Percentiles rank a stretch among this genome's conserved stretches.
Evolutionary conservation across 1,140 invertebrate genomes (phyloP).

Genomic region (Ceratosolen solmsi): DNA sequence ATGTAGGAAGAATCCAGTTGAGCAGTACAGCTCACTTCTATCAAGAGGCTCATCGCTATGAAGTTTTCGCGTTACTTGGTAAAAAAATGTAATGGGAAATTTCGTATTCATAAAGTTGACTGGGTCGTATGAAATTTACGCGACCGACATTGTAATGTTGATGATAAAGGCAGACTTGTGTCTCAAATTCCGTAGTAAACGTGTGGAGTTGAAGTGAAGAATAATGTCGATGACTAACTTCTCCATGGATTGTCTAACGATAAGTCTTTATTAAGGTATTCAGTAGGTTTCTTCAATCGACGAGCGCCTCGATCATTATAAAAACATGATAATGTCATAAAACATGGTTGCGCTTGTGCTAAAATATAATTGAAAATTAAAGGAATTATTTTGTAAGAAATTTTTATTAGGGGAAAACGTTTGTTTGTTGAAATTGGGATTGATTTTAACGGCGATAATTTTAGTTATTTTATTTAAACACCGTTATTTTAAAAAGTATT

Average conservation of each 20-base stretch:
- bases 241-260: background rate
- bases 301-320: background rate
- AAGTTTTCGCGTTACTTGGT: background rate
- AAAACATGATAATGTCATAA: too few relatives aligned
- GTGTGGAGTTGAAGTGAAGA: background rate
- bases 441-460: too few relatives aligned
- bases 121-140: background rate
- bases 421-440: too few relatives aligned
- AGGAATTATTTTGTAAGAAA: too few relatives aligned
- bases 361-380: too few relatives aligned
- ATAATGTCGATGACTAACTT: background rate
- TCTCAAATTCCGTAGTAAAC: background rate
- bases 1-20: too few relatives aligned
- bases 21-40: too few relatives aligned
- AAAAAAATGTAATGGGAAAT: background rate
- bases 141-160: background rate
- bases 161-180: slow-evolving; percentile 28
- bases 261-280: background rate
- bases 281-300: too few relatives aligned
- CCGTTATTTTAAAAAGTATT: too few relatives aligned
- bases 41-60: background rate
- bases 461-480: too few relatives aligned
- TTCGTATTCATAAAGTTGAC: background rate
- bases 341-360: too few relatives aligned
- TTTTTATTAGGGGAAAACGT: too few relatives aligned